Base-by-base conservation (phyloP, 2,888 invertebrate species). In the Diploptera punctata region DNA sequence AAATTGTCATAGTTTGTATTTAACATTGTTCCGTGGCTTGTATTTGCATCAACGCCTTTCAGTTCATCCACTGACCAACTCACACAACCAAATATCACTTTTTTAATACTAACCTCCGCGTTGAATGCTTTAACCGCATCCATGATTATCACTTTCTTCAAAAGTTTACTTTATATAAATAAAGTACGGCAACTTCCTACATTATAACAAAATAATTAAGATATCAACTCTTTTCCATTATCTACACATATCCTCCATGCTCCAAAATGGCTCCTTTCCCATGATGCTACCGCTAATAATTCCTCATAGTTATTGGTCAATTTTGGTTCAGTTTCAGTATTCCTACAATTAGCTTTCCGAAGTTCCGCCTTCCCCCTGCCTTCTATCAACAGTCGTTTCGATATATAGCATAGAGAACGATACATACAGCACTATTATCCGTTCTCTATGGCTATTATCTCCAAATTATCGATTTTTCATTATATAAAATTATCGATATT, bases 91-190 rank as follows among this genome's bases (percentile, higher is more conserved):
- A 9, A 26, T 29, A 49, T 33, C 18, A 26, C 38, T 10, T 43
- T 9, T 47, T 24, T 18, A 21, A 21, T 54, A 73, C 78, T 84
- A 87, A 94, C 94, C 93, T 95, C 95, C 84, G 90, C 87, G 85
- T 94, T 94, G 86, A 95, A 95, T 80, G 93, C 87, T 85, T 94
- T 93, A 65, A 95, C 94, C 79, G 93, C 92, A 79, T 94, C 90
- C 92, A 93, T 93, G 80, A 29, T 29, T 29, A 13, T n/a, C 18
- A 31, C 31, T 57, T 57, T 10, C 9, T 16, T 29, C 1, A 29
- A 7, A 5, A 13, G 10, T n/a, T n/a, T 24, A 29, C n/a, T 29
- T 57, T 19, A 5, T 1, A 16, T 29, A 16, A n/a, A 16, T 4
- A 4, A 29, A 31, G n/a, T 57, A 26, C 29, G 7, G 7, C 29